phyloP scores from a whole-genome alignment of 2,797 vertebrate genomes.

The Galaxias olidus region DNA sequence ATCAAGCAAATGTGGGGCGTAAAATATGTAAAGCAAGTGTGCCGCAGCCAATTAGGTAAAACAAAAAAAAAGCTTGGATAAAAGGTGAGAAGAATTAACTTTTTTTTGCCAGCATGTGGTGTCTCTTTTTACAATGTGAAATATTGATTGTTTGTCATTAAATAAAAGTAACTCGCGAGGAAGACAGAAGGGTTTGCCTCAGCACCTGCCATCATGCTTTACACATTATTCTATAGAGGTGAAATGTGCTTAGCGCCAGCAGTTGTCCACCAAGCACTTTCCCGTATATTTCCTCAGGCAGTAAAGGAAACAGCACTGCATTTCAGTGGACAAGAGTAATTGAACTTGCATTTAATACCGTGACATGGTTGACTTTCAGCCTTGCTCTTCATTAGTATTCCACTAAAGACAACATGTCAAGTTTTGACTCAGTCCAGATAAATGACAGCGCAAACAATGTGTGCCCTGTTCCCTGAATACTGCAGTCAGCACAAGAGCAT shows the following conservation, averaged over 20 bases:
- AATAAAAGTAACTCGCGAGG: conserved; percentile 25
- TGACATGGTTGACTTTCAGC: conserved; percentile 3
- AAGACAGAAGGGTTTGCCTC: conserved; percentile 26
- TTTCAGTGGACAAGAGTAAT: conserved; percentile 31
- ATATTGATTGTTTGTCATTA: conserved; percentile 18
- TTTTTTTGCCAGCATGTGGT: conserved; percentile 29
- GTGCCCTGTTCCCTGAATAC: too few relatives aligned
- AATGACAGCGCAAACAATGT: too few relatives aligned
- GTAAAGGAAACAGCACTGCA: conserved; percentile 34
- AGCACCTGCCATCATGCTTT: conserved; percentile 27
- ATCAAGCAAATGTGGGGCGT: not conserved
- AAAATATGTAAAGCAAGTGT: conserved; percentile 18
- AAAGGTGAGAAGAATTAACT: not conserved
- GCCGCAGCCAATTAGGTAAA: conserved; percentile 17
- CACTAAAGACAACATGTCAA: too few relatives aligned
- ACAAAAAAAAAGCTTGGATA: conserved; percentile 1
- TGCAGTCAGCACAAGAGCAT: too few relatives aligned
- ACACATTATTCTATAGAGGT: conserved; percentile 35
- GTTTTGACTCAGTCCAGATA: too few relatives aligned
- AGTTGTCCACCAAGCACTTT: conserved; percentile 44
- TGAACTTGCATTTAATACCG: conserved; percentile 19
- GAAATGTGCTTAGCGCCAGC: conserved; percentile 24
- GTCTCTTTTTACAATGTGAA: conserved; percentile 18
- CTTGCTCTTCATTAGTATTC: not conserved
- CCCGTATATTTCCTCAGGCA: conserved; percentile 20